These are phyloP conservation scores for Volucella bombylans DNA, from an alignment of 2,888 invertebrate species.

Conservation along the genomic window DNA sequence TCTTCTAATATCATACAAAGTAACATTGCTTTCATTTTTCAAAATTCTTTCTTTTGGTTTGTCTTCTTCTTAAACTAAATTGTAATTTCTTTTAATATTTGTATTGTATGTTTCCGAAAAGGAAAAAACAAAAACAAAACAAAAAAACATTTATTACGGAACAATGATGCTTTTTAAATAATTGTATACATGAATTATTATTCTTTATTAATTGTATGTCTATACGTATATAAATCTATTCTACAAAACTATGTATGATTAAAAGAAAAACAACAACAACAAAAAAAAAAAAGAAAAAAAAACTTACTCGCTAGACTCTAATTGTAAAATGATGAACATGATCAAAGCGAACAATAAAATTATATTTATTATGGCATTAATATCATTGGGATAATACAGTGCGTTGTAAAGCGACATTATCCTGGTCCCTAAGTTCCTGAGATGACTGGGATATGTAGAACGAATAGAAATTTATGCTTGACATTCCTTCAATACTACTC, in stretches of 20 bases:
- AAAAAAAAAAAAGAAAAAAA: neutral
- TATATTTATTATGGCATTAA: slow-evolving; percentile 73
- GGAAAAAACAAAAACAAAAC: too few relatives aligned
- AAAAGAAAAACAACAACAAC: neutral
- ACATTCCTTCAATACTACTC: too few relatives aligned
- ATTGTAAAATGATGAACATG: slow-evolving; percentile 60
- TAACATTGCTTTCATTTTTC: slow-evolving; percentile 20
- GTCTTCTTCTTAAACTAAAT: slow-evolving; percentile 7
- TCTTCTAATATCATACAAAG: neutral
- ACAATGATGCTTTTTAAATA: slow-evolving; percentile 31
- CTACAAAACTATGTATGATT: slow-evolving; percentile 34
- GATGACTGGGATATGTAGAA: too few relatives aligned
- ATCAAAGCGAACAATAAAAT: slow-evolving; percentile 70
- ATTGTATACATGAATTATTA: slow-evolving; percentile 48
- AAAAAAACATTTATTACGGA: slow-evolving; percentile 25
- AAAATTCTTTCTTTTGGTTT: slow-evolving; percentile 25
- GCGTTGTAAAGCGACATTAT: too few relatives aligned
- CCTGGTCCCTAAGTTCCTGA: too few relatives aligned
- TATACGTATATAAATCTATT: slow-evolving; percentile 39
- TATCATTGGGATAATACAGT: too few relatives aligned
- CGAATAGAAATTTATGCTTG: too few relatives aligned
- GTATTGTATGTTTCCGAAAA: neutral
- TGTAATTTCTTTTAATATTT: neutral
- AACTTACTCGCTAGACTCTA: slow-evolving; percentile 63
- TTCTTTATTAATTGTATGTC: slow-evolving; percentile 53